Evolutionary conservation across 2,888 invertebrate species (phyloP).

Genomic region (Troglohyphantes excavatus): DNA sequence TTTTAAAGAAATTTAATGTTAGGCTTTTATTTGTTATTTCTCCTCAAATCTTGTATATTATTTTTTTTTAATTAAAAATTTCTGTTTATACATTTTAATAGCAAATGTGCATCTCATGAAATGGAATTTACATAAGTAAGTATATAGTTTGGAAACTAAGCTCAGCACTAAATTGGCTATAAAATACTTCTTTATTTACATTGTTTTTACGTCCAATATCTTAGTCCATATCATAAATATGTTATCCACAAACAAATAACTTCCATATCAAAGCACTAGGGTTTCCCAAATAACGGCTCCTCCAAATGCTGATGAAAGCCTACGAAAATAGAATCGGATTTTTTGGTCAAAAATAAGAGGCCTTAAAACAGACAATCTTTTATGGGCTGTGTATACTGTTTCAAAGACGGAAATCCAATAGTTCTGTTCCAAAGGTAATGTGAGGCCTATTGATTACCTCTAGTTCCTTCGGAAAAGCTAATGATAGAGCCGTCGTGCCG

Average conservation of each 20-base stretch:
- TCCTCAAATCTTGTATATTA: too few relatives aligned
- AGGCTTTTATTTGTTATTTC: too few relatives aligned
- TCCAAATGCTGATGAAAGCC: not conserved
- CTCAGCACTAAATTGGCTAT: too few relatives aligned
- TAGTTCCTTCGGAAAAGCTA: slow-evolving; percentile 26
- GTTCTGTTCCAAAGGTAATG: slow-evolving; percentile 51
- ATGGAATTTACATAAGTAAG: too few relatives aligned
- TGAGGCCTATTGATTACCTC: slow-evolving; percentile 46
- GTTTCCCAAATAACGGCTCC: not conserved
- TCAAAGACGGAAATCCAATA: slow-evolving; percentile 47
- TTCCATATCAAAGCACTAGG: slow-evolving; percentile 12
- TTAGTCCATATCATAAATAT: too few relatives aligned
- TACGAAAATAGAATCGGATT: slow-evolving; percentile 15
- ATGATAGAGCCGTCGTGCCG: slow-evolving; percentile 47
- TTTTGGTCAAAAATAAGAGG: slow-evolving; percentile 31
- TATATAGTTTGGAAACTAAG: too few relatives aligned
- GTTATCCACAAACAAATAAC: slow-evolving; percentile 28
- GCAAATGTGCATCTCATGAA: too few relatives aligned
- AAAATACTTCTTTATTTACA: too few relatives aligned
- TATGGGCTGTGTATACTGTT: not conserved
- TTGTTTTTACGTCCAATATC: too few relatives aligned
- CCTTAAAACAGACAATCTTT: slow-evolving; percentile 30
- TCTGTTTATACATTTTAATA: too few relatives aligned
- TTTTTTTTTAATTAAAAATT: too few relatives aligned
- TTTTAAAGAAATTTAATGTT: too few relatives aligned